Evolutionary conservation across 1,140 invertebrate genomes (phyloP), one percentile per base, ranked within the genome.

Genomic region (Drosophila dunni): DNA sequence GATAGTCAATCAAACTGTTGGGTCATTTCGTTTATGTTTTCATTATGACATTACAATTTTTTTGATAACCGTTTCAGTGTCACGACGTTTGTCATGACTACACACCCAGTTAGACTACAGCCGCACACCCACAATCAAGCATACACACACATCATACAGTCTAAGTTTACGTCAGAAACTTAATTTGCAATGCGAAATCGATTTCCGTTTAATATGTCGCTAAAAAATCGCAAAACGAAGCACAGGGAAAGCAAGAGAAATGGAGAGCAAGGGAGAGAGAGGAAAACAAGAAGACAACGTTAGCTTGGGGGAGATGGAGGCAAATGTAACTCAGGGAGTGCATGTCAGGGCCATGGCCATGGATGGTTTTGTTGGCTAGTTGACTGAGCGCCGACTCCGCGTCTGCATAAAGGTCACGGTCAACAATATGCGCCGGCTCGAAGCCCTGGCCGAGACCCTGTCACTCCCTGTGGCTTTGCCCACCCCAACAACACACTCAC

Each of bases 121-220:
- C 46, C n/a, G 29, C 44, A 9, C 45, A 20, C 45, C 15, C 42
- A 38, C 53, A 42, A 29, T 4, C 6, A 46, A 1, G 6, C 24
- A 50, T 29, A 38, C 51, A 24, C 48, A 53, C 48, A 64, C 9
- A 38, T 29, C 24, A 13, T 17, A 54, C 34, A 17, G 51, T 57
- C 53, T 36, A 51, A 57, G 66, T 57, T 62, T 74, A 42, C 72
- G 53, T 71, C 61, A 71, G 61, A 71, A 71, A 84, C 70, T 84
- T 63, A 88, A 89, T 88, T 88, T 88, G 44, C 69, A 79, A 82
- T 83, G 45, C 77, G 69, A 80, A 88, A 88, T 88, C 83, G 83
- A 88, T 88, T 88, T 88, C 83, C 83, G 83, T 67, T 89, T 74
- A 80, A 88, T 81, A 76, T 84, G 77, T 78, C 65, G 58, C 58